phyloP scores from a whole-genome alignment of 2,888 invertebrate species.

The Mimas tiliae region DNA sequence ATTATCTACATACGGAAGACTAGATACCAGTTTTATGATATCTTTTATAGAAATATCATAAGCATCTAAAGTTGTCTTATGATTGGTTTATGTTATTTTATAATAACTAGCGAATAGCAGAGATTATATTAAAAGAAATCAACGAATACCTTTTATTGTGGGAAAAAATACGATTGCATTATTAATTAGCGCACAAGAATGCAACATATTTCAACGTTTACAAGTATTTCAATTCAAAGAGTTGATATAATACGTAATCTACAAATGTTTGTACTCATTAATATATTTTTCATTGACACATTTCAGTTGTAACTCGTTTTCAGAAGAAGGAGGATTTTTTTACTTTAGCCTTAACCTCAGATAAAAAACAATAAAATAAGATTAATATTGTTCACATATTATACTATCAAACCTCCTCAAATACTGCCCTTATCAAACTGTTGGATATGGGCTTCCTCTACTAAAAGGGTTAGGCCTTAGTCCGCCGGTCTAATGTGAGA shows the following conservation, averaged over 20 bases:
- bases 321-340: too few relatives aligned
- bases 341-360: too few relatives aligned
- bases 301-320: not conserved
- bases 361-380: too few relatives aligned
- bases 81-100: not conserved
- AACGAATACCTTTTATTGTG: not conserved
- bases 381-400: too few relatives aligned
- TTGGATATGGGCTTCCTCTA: too few relatives aligned
- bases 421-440: too few relatives aligned
- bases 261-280: too few relatives aligned
- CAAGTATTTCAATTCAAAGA: not conserved
- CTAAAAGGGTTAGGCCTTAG: too few relatives aligned
- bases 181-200: slow-evolving; percentile 8
- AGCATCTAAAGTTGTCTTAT: not conserved
- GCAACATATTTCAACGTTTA: not conserved
- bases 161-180: not conserved
- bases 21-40: not conserved
- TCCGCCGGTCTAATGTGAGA: too few relatives aligned
- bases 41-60: slow-evolving; percentile 3
- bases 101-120: not conserved
- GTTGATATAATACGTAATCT: not conserved
- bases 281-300: too few relatives aligned
- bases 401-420: too few relatives aligned
- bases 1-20: slow-evolving; percentile 2
- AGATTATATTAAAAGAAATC: slow-evolving; percentile 13